These are phyloP conservation scores for Amaurobius ferox DNA, from an alignment of 2,888 invertebrate genomes.

Conservation along the genomic window DNA sequence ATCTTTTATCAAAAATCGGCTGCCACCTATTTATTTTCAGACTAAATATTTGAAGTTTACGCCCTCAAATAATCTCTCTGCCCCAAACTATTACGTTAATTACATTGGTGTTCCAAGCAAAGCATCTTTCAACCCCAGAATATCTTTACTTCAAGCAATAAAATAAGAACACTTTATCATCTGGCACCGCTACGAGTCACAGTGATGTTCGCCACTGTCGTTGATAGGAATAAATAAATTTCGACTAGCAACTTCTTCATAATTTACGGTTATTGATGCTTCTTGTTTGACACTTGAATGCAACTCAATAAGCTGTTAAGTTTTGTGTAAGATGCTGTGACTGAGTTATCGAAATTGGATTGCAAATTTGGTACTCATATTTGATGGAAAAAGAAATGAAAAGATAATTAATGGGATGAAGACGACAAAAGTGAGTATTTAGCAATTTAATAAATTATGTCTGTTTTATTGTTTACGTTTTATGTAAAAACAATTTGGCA, in stretches of 20 bases:
- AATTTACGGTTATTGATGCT: not conserved
- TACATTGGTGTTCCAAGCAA: not conserved
- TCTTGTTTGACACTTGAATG: not conserved
- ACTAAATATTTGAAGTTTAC: not conserved
- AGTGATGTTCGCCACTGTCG: not conserved
- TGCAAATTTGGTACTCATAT: too few relatives aligned
- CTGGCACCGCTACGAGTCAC: not conserved
- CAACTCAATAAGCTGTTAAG: not conserved
- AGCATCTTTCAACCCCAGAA: not conserved
- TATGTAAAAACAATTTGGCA: too few relatives aligned
- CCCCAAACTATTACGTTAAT: slow-evolving; percentile 23
- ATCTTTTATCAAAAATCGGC: too few relatives aligned
- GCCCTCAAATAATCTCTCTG: slow-evolving; percentile 1
- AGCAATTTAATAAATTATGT: too few relatives aligned
- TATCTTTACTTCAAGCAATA: not conserved
- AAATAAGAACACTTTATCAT: slow-evolving; percentile 19
- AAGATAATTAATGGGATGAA: too few relatives aligned
- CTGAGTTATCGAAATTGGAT: too few relatives aligned
- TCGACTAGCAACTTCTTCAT: not conserved
- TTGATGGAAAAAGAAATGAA: too few relatives aligned
- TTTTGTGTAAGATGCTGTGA: too few relatives aligned
- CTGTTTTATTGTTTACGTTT: too few relatives aligned
- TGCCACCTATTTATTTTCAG: too few relatives aligned
- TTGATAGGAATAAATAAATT: slow-evolving; percentile 3
- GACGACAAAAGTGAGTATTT: too few relatives aligned